Evolutionary conservation across 1,140 invertebrate genomes (phyloP).

Genomic region (Odontomachus brunneus): DNA sequence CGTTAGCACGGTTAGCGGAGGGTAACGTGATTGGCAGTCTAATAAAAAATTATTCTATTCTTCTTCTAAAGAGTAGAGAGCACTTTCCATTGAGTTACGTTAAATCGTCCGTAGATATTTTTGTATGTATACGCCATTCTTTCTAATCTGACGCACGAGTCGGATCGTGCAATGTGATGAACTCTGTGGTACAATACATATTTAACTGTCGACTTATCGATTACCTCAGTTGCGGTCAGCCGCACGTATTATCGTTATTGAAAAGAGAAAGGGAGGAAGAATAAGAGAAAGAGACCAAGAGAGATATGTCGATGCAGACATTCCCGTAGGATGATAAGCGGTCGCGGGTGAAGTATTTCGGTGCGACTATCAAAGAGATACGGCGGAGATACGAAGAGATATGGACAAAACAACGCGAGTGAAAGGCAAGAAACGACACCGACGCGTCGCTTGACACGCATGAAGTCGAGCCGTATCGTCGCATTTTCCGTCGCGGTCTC

Average conservation of each 20-base stretch:
- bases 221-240: background rate
- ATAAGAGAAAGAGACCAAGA: background rate
- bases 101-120: background rate
- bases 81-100: background rate
- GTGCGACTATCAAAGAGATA: constrained; percentile 55
- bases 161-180: too few species aligned
- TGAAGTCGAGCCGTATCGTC: background rate
- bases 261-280: background rate
- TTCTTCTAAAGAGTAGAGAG: background rate
- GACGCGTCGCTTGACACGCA: background rate
- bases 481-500: constrained; percentile 21
- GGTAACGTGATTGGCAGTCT: background rate
- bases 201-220: constrained; percentile 24
- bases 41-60: constrained; percentile 8
- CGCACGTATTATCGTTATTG: background rate
- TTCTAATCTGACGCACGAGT: background rate
- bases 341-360: constrained; percentile 40
- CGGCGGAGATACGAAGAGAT: constrained; percentile 52
- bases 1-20: too few species aligned
- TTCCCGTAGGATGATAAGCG: constrained; percentile 42
- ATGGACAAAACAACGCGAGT: constrained; percentile 43
- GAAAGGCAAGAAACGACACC: constrained; percentile 21
- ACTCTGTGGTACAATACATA: constrained; percentile 14
- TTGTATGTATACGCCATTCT: too few species aligned
- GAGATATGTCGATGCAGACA: background rate